These are phyloP conservation scores for Caerostris extrusa DNA, from an alignment of 1,140 invertebrate genomes.

Conservation along the genomic window DNA sequence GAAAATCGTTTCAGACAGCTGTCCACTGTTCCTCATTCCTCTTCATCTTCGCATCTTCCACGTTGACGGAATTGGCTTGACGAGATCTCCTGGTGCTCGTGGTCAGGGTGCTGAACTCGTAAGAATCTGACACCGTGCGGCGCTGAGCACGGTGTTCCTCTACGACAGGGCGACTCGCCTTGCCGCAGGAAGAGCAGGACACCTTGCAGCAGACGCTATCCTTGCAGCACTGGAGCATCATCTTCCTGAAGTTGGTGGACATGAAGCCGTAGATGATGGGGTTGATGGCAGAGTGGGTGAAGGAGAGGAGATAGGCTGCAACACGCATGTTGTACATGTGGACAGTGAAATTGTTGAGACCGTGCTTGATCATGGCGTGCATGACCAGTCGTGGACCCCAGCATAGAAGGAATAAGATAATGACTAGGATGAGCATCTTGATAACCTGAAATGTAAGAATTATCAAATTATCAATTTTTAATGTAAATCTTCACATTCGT, in stretches of 20 bases:
- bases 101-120: conserved; percentile 73
- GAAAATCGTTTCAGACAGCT: conserved; percentile 1
- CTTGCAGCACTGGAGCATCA: conserved; percentile 80
- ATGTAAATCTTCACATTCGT: too few relatives aligned
- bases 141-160: background rate
- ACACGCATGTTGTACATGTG: conserved; percentile 78
- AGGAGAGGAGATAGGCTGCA: conserved; percentile 79
- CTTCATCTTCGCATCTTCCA: conserved; percentile 33
- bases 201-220: conserved; percentile 24
- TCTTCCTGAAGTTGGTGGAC: conserved; percentile 83
- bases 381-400: conserved; percentile 83
- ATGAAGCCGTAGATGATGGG: conserved; percentile 84
- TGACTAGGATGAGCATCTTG: conserved; percentile 83
- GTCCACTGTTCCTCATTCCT: conserved; percentile 64
- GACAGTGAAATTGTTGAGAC: conserved; percentile 77
- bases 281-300: conserved; percentile 83
- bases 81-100: conserved; percentile 61
- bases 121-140: conserved; percentile 50
- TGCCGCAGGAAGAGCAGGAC: background rate
- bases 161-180: background rate
- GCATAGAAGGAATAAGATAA: conserved; percentile 83
- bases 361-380: conserved; percentile 80
- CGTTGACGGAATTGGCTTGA: conserved; percentile 55
- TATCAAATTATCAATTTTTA: background rate
- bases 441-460: conserved; percentile 81